Base-by-base conservation (phyloP, 2,888 invertebrate species). In the Lasioglossum calceatum region DNA sequence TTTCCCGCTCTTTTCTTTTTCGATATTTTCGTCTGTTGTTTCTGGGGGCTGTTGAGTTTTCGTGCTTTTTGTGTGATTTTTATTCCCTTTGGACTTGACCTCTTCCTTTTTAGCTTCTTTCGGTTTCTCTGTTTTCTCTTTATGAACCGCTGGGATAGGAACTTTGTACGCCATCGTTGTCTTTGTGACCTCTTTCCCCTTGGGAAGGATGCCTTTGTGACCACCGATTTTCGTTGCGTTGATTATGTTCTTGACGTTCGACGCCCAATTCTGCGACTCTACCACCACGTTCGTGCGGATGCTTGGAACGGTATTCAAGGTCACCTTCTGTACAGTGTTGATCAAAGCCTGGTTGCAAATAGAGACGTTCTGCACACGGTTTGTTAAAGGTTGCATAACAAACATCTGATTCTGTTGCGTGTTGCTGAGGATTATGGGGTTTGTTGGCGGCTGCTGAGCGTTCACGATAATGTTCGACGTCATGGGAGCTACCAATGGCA, bases 91-190 rank as follows among this genome's bases (percentile, higher is more conserved):
- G 0, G 84, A 27, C 80, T 92, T 92, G 19, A 84, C 76, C 67
- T 93, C 93, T 1, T 90, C 92, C 80, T 92, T 93, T 10, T 84
- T 89, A 19, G 47, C 61, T 70, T 93, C 93, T 36, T 91, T 92
- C n/a, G 54, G 67, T 76, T 91, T 93, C 64, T 90, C 91, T 4
- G 90, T 81, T 78, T 94, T 94, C n/a, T 94, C 95, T 77, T 94
- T 94, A 74, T 94, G 94, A 81, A 95, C 92, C 50, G 95, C 95
- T 8, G 95, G 94, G 72, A 95, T 95, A 76, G 95, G 95, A 88
- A 95, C 95, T 92, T 95, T 95, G 77, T 95, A 95, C 14, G 95
- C 90, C 95, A 94, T 95, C 19, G 95, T 95, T 7, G 95, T 95
- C 74, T 94, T 94, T 14, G 95, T 95, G 19, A 94, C 94, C 87